A percentile compares a stretch with the other conserved stretches of the same genome.
Evolutionary conservation across 2,888 invertebrate genomes (phyloP).

Genomic region (Oeneis ivallda): DNA sequence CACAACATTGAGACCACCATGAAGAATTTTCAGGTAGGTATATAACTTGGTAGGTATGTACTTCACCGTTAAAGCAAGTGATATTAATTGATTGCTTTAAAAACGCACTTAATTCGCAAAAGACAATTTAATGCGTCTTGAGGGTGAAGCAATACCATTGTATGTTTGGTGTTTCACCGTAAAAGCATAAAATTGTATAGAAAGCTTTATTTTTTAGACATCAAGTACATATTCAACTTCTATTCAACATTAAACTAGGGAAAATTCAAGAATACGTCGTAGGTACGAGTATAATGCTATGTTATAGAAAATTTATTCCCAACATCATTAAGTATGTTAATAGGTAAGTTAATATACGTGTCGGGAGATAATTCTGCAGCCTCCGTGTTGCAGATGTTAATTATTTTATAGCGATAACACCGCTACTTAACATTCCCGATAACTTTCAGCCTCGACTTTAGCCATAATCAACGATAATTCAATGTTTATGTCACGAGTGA

Average conservation of each 20-base stretch:
- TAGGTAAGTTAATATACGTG: constrained; percentile 45
- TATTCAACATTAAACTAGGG: not conserved
- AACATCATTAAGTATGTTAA: constrained; percentile 45
- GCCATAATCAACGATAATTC: constrained; percentile 31
- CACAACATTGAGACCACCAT: no score
- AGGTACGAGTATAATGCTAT: constrained; percentile 22
- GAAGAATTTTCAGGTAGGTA: no score
- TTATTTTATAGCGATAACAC: constrained; percentile 40
- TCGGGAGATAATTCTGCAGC: constrained; percentile 40
- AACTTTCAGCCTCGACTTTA: constrained; percentile 33
- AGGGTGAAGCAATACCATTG: no score
- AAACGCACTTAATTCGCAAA: no score
- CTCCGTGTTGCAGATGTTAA: constrained; percentile 39
- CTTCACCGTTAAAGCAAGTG: no score
- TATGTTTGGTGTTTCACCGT: no score
- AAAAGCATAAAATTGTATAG: no score
- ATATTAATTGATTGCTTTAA: no score
- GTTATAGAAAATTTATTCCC: constrained; percentile 38
- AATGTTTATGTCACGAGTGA: constrained; percentile 20
- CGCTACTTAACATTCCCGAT: constrained; percentile 36
- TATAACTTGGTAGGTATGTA: no score
- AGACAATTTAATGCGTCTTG: no score
- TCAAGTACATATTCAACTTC: no score
- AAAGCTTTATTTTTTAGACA: no score
- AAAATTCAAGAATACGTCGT: constrained; percentile 25